Percentiles rank a stretch among this genome's conserved stretches.
phyloP scores from a whole-genome alignment of 2,797 vertebrate genomes.

The Eutrigla gurnardus region DNA sequence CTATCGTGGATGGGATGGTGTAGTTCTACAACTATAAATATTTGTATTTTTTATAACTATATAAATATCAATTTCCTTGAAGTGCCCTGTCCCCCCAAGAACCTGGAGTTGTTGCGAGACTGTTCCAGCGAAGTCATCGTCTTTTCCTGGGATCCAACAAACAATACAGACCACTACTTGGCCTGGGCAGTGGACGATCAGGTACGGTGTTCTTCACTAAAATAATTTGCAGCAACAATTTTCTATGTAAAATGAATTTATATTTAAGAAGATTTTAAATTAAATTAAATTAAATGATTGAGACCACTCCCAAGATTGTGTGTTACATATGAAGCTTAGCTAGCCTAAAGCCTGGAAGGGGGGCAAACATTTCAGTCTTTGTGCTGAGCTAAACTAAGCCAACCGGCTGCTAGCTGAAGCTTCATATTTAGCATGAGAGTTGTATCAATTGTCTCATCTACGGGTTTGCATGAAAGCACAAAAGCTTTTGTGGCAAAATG shows the following conservation, averaged over 20 bases:
- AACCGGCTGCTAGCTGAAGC: not conserved
- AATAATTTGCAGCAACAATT: not conserved
- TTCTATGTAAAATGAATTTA: not conserved
- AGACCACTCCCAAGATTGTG: no score
- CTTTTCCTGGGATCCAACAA: conserved; percentile 80
- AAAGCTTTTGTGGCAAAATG: not conserved
- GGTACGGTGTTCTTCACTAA: conserved; percentile 50
- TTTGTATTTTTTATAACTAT: not conserved
- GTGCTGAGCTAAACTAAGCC: not conserved
- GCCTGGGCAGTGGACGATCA: conserved; percentile 71
- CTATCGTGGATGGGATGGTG: not conserved
- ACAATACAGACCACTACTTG: conserved; percentile 68
- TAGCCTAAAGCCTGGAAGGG: not conserved
- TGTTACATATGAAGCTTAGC: not conserved
- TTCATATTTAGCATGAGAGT: not conserved
- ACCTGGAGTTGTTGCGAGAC: conserved; percentile 73
- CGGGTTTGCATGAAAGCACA: not conserved
- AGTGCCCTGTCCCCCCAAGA: conserved; percentile 81
- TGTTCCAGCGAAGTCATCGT: conserved; percentile 81
- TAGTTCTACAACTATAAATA: not conserved
- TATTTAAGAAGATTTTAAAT: not conserved
- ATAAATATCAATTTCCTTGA: conserved; percentile 30
- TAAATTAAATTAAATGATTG: not conserved
- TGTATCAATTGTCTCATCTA: not conserved
- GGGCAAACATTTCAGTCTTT: not conserved